phyloP scores from a whole-genome alignment of 2,888 invertebrate genomes.

The Ellobium chinense region DNA sequence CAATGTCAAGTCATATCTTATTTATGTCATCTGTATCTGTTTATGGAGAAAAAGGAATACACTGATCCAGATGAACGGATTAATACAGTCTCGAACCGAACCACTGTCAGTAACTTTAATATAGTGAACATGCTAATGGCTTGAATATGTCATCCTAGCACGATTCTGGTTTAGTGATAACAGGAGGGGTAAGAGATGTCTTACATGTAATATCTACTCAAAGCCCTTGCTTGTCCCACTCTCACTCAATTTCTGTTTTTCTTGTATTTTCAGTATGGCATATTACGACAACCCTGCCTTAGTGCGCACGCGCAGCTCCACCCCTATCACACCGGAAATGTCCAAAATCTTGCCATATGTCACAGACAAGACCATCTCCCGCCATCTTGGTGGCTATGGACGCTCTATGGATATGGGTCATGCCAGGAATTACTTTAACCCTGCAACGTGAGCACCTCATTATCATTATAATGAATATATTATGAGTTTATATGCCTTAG shows the following conservation, averaged over 20 bases:
- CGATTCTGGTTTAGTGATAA: not conserved
- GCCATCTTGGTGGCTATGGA: conserved; percentile 71
- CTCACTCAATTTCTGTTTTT: not conserved
- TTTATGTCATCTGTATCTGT: too few species aligned
- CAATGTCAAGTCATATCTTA: too few species aligned
- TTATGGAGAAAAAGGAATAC: too few species aligned
- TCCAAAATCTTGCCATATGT: conserved; percentile 73
- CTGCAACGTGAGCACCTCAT: conserved; percentile 72
- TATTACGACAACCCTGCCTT: conserved; percentile 68
- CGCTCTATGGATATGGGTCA: conserved; percentile 70
- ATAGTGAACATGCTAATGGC: not conserved
- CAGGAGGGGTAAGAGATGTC: too few species aligned
- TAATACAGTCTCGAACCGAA: too few species aligned
- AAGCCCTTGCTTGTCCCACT: not conserved
- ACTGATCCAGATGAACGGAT: too few species aligned
- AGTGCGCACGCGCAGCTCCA: conserved; percentile 71
- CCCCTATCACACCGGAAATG: conserved; percentile 73
- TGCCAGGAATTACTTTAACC: conserved; percentile 76
- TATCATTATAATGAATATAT: too few species aligned
- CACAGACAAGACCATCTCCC: conserved; percentile 74
- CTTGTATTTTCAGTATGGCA: conserved; percentile 57
- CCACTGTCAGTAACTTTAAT: not conserved
- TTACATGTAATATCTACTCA: too few species aligned
- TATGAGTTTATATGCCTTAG: too few species aligned
- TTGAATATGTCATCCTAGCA: too few species aligned